A percentile compares a stretch with the other conserved stretches of the same genome.
Evolutionary conservation across 2,113 vertebrate species (phyloP).

Genomic region (Drymodes brunneopygia): DNA sequence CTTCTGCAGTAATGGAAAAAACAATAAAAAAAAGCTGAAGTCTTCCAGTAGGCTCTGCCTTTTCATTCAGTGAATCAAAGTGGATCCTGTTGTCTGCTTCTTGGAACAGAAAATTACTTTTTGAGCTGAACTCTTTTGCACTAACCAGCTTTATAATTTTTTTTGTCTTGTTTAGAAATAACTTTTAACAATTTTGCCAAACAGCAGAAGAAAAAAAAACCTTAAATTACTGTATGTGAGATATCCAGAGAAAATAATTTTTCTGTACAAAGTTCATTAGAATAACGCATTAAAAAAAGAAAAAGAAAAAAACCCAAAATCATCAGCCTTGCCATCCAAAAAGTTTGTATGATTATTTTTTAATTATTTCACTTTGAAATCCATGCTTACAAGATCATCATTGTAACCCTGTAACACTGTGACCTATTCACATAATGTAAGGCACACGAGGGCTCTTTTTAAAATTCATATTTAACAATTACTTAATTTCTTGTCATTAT

Average conservation of each 20-base stretch:
- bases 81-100: background rate
- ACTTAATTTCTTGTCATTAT: background rate
- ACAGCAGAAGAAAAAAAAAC: background rate
- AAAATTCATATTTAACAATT: background rate
- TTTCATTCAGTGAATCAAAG: background rate
- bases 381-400: background rate
- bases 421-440: background rate
- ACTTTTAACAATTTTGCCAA: background rate
- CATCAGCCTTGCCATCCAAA: background rate
- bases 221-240: background rate
- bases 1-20: background rate
- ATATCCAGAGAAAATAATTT: background rate
- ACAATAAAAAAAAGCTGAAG: background rate
- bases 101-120: background rate
- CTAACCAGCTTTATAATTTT: background rate
- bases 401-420: background rate
- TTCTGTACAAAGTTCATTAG: background rate
- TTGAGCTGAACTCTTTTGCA: background rate
- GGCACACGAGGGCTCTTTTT: fast-evolving
- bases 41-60: background rate
- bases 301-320: background rate
- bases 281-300: background rate
- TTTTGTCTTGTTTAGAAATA: background rate
- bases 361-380: background rate
- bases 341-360: background rate